Percentiles rank a stretch among this genome's conserved stretches.
These are phyloP conservation scores for Myrmecobius fasciatus DNA, from an alignment of 2,113 vertebrate species.

Conservation along the genomic window DNA sequence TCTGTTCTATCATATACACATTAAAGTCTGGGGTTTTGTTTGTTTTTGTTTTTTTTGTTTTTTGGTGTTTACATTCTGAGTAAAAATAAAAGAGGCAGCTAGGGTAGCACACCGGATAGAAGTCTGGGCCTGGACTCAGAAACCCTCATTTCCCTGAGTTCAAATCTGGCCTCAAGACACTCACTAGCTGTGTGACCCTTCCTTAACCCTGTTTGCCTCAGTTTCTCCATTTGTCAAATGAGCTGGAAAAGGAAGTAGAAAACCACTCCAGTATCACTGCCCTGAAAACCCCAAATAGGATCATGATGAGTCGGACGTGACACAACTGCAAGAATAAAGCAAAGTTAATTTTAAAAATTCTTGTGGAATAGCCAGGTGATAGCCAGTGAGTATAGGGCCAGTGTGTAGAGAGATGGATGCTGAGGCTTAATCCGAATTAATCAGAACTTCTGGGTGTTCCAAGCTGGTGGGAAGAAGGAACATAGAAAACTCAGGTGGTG, in stretches of 20 bases:
- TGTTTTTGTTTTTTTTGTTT: too few species aligned
- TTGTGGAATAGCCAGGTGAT: background rate
- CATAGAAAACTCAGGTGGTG: background rate
- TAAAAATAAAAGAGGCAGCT: background rate
- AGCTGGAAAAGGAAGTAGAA: too few species aligned
- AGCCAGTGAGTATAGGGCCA: background rate
- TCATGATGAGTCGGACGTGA: too few species aligned
- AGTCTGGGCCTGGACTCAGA: background rate
- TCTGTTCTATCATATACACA: too few species aligned
- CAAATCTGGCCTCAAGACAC: background rate
- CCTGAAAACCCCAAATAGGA: too few species aligned
- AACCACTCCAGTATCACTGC: too few species aligned
- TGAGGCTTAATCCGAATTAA: background rate
- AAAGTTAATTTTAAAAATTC: background rate
- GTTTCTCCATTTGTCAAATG: too few species aligned
- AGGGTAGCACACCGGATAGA: background rate
- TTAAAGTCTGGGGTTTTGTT: too few species aligned
- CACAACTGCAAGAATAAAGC: too few species aligned
- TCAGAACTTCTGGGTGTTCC: background rate
- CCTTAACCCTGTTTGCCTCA: too few species aligned
- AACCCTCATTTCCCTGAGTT: background rate
- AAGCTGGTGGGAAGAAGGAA: too few species aligned
- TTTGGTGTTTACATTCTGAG: too few species aligned
- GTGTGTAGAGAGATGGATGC: background rate
- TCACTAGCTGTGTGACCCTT: background rate